Conservation (phyloP, 64 coral and sea anemone genomes). For the Stichodactyla helianthus region DNA sequence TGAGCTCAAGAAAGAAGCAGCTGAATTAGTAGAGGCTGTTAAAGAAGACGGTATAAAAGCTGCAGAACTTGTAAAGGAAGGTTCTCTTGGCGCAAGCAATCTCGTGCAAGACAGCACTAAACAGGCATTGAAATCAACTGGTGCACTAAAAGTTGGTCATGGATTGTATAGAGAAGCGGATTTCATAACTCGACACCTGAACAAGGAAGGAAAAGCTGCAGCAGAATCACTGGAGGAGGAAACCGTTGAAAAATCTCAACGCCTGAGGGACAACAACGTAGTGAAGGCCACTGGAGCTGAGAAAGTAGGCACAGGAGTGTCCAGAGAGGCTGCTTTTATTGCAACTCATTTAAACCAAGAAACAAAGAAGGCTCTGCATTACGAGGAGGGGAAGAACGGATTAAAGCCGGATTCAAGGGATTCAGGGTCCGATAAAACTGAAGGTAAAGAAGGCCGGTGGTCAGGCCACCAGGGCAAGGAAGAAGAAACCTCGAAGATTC, state of each 20-base stretch:
- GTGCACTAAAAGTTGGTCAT: slow-evolving; percentile 2
- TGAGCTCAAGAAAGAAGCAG: slow-evolving; percentile 33
- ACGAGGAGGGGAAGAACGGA: background rate
- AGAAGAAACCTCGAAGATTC: background rate
- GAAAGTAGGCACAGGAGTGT: background rate
- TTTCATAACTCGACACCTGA: slow-evolving; percentile 11
- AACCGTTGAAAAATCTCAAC: background rate
- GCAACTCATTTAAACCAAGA: background rate
- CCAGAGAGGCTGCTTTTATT: slow-evolving; percentile 9
- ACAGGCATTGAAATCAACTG: background rate
- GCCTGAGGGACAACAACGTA: background rate
- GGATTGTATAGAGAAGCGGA: slow-evolving; percentile 28
- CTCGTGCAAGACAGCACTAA: background rate
- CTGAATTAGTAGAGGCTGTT: background rate
- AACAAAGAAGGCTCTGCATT: background rate
- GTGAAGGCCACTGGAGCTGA: background rate
- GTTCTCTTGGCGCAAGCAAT: background rate
- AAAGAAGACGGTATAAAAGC: slow-evolving; percentile 2
- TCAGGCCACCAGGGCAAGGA: background rate
- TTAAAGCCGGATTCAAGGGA: background rate
- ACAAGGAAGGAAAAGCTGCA: slow-evolving; percentile 2
- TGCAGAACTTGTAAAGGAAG: background rate
- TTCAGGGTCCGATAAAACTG: background rate
- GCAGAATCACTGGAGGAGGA: slow-evolving; percentile 9
- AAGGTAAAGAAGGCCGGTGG: background rate